Conservation (phyloP, 2,113 vertebrate species). For the Tringa solitaria region DNA sequence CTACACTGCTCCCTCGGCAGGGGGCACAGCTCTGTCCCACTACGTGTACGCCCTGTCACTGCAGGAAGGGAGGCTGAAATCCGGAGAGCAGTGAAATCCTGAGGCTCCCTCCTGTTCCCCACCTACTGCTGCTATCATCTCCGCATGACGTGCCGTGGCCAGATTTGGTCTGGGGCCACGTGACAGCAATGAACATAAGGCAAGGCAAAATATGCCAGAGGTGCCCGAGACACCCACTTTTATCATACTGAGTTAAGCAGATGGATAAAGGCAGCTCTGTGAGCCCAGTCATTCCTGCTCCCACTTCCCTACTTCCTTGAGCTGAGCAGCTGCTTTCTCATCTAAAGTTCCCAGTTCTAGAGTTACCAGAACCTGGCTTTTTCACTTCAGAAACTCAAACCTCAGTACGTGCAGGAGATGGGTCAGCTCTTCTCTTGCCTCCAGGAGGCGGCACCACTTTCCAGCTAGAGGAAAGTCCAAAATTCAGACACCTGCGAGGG, state of each 20-base stretch:
- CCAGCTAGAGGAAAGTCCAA: not conserved
- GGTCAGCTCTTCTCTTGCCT: not conserved
- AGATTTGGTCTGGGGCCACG: not conserved
- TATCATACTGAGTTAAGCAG: not conserved
- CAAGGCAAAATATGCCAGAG: not conserved
- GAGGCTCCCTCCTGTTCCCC: not conserved
- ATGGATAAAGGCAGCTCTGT: not conserved
- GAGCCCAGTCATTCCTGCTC: not conserved
- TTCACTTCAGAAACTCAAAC: not conserved
- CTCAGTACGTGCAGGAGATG: not conserved
- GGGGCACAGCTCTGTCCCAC: not conserved
- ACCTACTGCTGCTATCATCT: not conserved
- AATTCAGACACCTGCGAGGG: not conserved
- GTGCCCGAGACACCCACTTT: accelerated
- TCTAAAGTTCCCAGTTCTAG: not conserved
- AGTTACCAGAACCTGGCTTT: not conserved
- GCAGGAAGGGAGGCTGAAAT: not conserved
- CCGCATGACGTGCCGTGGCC: accelerated
- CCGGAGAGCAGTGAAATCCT: accelerated
- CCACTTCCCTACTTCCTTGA: not conserved
- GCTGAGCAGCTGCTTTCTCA: not conserved
- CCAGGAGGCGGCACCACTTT: not conserved
- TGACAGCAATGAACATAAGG: not conserved
- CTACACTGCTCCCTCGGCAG: not conserved
- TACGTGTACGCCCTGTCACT: not conserved